A percentile compares a stretch with the other conserved stretches of the same genome.
Evolutionary conservation across 2,113 vertebrate species (phyloP).

Genomic region (Acrocephalus arundinaceus): DNA sequence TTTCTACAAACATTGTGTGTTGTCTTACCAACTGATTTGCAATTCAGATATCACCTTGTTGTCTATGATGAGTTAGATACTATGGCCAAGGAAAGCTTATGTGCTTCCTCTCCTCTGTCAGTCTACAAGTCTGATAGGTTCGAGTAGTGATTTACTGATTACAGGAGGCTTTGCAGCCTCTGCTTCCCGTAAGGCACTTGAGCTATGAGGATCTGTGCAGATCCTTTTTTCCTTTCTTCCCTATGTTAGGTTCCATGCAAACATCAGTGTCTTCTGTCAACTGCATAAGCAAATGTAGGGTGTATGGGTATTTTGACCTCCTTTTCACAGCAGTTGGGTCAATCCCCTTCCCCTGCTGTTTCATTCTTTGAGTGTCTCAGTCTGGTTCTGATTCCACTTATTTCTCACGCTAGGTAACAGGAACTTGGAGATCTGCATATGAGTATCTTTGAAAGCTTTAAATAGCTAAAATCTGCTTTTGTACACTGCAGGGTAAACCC

Average conservation of each 20-base stretch:
- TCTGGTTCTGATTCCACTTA: constrained; percentile 1
- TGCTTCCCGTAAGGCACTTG: background rate
- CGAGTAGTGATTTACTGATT: background rate
- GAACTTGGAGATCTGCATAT: background rate
- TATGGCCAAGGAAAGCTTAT: background rate
- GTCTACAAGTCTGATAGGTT: background rate
- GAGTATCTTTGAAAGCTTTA: constrained; percentile 14
- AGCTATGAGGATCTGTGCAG: background rate
- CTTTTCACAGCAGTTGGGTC: background rate
- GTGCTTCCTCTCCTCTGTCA: background rate
- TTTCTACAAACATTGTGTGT: background rate
- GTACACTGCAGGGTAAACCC: background rate
- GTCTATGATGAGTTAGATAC: background rate
- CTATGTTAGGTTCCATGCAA: background rate
- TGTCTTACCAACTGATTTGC: background rate
- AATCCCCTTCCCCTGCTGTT: background rate
- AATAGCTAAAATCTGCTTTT: background rate
- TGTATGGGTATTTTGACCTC: background rate
- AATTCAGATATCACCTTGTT: background rate
- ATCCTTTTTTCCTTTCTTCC: background rate
- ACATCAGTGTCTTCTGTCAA: background rate
- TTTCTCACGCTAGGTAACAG: background rate
- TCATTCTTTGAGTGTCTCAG: background rate
- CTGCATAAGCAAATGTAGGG: background rate
- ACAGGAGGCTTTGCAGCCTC: background rate